phyloP scores from a whole-genome alignment of 2,113 vertebrate species.

The Prionailurus viverrinus region DNA sequence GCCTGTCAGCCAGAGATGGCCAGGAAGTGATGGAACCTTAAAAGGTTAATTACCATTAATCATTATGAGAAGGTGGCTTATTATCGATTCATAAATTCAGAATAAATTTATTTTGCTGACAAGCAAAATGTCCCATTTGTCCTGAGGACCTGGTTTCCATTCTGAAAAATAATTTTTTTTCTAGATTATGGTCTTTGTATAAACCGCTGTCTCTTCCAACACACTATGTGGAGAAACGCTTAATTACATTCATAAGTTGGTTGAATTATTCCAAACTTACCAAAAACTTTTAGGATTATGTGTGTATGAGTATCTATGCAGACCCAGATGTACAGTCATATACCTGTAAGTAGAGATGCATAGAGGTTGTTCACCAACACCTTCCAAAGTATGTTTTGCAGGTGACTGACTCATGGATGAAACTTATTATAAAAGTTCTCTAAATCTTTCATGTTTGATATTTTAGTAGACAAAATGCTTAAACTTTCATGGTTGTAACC shows the following conservation, averaged over 20 bases:
- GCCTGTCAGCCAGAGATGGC: constrained; percentile 74
- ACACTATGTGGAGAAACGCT: constrained; percentile 40
- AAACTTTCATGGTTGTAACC: background rate
- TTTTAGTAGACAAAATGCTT: constrained; percentile 10
- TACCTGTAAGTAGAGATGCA: background rate
- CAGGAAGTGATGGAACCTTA: constrained; percentile 79
- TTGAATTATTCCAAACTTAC: constrained; percentile 61
- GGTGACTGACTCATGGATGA: constrained; percentile 32
- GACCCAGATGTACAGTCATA: background rate
- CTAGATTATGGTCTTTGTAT: constrained; percentile 40
- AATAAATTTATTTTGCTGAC: constrained; percentile 85
- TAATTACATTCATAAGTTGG: constrained; percentile 75
- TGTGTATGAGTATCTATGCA: background rate
- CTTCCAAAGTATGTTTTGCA: constrained; percentile 51
- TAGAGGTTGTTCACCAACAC: background rate
- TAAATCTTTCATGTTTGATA: background rate
- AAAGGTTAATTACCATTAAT: constrained; percentile 87
- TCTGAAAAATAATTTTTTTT: constrained; percentile 68
- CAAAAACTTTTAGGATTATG: constrained; percentile 10
- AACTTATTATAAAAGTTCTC: constrained; percentile 34
- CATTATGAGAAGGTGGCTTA: constrained; percentile 79
- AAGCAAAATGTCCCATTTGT: constrained; percentile 84
- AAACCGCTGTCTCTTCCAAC: constrained; percentile 65
- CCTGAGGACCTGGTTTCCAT: constrained; percentile 59
- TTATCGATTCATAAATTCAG: constrained; percentile 86